Base-by-base conservation (phyloP, 2,888 invertebrate genomes). In the Tromatobia lineatoria region DNA sequence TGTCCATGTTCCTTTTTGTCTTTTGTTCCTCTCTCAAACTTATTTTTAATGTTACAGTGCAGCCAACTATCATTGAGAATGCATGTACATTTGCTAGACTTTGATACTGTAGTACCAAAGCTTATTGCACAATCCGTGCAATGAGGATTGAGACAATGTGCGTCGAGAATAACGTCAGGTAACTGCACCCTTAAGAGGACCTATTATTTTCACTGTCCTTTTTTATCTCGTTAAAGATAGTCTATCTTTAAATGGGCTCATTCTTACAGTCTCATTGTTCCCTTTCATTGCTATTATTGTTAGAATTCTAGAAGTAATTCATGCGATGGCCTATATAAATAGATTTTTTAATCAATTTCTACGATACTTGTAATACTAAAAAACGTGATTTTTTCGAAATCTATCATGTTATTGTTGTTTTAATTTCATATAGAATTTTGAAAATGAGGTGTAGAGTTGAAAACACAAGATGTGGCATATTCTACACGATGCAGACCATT, bases 101-200 rank as follows among this genome's bases (percentile, higher is more conserved):
- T 38, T 38, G 8, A 7, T 38, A 8, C 34, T 38, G 34, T 38
- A 7, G 0, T 29, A 25, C 15, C 4, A 29, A 10, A 29, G 20
- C 1, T 57, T n/a, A n/a, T n/a, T n/a, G n/a, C 42, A 20, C 57
- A 23, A 54, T 42, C 15, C n/a, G n/a, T 34, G 15, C 25, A 42
- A 6, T 34, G 34, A 38, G 54, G 7, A 57, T 42, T 13, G 38
- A 70, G 38, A n/a, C 66, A 67, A 61, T 67, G 76, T 88, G 87
- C 90, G 89, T 90, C 89, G 88, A 86, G 83, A 85, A 85, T 90
- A 90, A 90, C 90, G 90, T 91, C 90, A 91, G 88, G 90, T 89
- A 89, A 71, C 89, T 88, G 89, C 90, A 91, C 88, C 89, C 90
- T 38, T 42, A 18, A 67, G 76, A 38, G 8, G 4, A 52, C 76